phyloP scores from a whole-genome alignment of 2,797 vertebrate genomes.

The Momotus momota region DNA sequence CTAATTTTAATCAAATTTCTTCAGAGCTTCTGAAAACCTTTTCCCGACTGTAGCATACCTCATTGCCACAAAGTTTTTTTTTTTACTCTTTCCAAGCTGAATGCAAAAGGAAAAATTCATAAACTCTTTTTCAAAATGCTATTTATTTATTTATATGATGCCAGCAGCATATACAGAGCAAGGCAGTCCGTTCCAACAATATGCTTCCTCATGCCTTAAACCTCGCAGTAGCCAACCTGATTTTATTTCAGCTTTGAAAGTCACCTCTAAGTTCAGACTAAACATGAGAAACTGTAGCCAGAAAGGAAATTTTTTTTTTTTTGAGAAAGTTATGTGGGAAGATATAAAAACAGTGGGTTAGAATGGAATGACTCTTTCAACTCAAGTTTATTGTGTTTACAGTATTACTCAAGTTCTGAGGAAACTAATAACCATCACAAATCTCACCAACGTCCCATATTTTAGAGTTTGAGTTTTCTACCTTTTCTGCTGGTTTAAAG shows the following conservation, averaged over 20 bases:
- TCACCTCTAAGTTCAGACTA: slow-evolving; percentile 7
- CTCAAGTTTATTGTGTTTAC: neutral
- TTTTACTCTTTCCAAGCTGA: neutral
- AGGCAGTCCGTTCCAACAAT: neutral
- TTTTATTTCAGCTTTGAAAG: neutral
- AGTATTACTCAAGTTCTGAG: neutral
- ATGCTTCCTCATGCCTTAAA: neutral
- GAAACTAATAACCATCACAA: neutral
- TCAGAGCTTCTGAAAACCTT: neutral
- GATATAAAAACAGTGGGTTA: slow-evolving; percentile 23
- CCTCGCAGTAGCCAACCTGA: neutral
- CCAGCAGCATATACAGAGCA: neutral
- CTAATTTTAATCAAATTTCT: neutral
- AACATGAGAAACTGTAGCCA: slow-evolving; percentile 8
- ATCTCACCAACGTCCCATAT: neutral
- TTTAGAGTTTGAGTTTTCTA: neutral
- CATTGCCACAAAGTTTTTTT: neutral
- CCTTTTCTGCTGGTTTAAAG: neutral
- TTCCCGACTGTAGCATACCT: neutral
- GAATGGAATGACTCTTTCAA: slow-evolving; percentile 23
- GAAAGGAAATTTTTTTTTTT: neutral
- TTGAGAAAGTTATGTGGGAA: slow-evolving; percentile 4
- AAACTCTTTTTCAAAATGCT: neutral
- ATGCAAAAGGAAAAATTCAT: neutral
- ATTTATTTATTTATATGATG: neutral